phyloP scores from a whole-genome alignment of 2,113 vertebrate species.

The Peromyscus leucopus region DNA sequence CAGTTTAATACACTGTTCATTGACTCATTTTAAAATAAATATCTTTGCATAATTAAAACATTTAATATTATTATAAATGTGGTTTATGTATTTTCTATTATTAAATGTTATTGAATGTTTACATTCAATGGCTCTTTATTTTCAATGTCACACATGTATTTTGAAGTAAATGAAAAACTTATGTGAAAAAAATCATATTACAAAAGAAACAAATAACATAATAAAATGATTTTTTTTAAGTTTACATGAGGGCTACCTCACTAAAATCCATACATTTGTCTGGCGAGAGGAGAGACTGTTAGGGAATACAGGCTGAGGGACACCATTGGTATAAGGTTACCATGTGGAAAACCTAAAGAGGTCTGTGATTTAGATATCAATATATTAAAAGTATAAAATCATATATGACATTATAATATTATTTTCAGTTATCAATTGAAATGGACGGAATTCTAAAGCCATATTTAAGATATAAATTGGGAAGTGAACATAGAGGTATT shows the following conservation, averaged over 20 bases:
- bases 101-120: neutral
- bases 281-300: rapidly evolving
- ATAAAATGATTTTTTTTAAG: neutral
- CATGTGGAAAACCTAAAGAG: neutral
- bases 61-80: neutral
- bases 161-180: slow-evolving; percentile 20
- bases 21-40: neutral
- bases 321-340: neutral
- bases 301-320: neutral
- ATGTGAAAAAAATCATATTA: neutral
- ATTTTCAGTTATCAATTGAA: neutral
- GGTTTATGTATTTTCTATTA: neutral
- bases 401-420: neutral
- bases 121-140: neutral
- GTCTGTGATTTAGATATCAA: rapidly evolving
- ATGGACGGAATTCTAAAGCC: neutral
- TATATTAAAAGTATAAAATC: neutral
- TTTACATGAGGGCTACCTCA: neutral
- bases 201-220: neutral
- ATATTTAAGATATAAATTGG: neutral
- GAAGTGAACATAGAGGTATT: neutral
- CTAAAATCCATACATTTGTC: neutral
- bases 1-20: neutral
- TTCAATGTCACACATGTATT: neutral
- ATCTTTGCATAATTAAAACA: neutral